phyloP scores from a whole-genome alignment of 2,888 invertebrate species.

The Parasteatoda lunata region DNA sequence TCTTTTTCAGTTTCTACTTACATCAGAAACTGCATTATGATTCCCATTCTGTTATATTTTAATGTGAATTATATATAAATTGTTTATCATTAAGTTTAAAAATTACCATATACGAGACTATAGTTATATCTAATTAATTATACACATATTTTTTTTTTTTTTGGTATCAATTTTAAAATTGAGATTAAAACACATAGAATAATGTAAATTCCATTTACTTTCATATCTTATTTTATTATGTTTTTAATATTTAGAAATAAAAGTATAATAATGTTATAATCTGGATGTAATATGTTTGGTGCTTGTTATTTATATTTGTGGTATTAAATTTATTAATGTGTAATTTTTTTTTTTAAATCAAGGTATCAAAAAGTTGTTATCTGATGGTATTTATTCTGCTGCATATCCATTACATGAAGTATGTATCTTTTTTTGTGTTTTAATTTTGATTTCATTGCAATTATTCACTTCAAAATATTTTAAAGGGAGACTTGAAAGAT shows the following conservation, averaged over 20 bases:
- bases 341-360: slow-evolving; percentile 79
- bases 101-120: too few species aligned
- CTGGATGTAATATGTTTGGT: too few species aligned
- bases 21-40: background rate
- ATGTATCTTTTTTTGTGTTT: slow-evolving; percentile 71
- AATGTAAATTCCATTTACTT: background rate
- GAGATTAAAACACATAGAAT: background rate
- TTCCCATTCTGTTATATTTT: too few species aligned
- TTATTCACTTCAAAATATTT: background rate
- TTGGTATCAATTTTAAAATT: background rate
- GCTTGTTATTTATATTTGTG: too few species aligned
- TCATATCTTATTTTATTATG: background rate
- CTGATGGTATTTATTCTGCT: slow-evolving; percentile 83
- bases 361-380: slow-evolving; percentile 85
- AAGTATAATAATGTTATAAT: too few species aligned
- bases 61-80: too few species aligned
- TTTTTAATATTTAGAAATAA: too few species aligned
- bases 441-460: background rate
- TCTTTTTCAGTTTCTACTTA: background rate
- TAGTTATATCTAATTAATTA: too few species aligned
- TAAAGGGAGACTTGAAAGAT: slow-evolving; percentile 53
- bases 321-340: background rate
- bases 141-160: background rate
- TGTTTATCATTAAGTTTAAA: too few species aligned
- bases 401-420: slow-evolving; percentile 93